Evolutionary conservation across 2,888 invertebrate genomes (phyloP).

Genomic region (Sinotaia quadrata): DNA sequence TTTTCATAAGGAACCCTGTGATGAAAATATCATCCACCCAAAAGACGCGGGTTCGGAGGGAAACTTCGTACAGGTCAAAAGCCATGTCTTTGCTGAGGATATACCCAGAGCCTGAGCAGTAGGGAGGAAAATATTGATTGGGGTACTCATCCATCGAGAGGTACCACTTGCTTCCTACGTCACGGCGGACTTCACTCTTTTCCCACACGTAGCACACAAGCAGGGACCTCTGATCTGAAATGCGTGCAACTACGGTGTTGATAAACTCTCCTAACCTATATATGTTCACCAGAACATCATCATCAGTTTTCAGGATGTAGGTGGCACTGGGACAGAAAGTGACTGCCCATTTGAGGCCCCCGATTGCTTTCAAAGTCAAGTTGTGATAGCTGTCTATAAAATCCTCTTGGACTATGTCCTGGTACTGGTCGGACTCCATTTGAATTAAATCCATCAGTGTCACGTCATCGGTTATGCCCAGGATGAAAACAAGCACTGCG

Average conservation of each 20-base stretch:
- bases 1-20: slow-evolving; percentile 81
- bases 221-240: slow-evolving; percentile 42
- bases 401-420: slow-evolving; percentile 70
- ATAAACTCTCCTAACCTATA: slow-evolving; percentile 69
- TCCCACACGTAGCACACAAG: slow-evolving; percentile 71
- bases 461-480: slow-evolving; percentile 56
- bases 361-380: slow-evolving; percentile 73
- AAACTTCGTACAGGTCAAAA: slow-evolving; percentile 76
- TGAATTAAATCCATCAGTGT: slow-evolving; percentile 53
- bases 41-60: slow-evolving; percentile 81
- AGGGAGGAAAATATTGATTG: slow-evolving; percentile 71
- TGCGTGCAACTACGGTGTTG: slow-evolving; percentile 34
- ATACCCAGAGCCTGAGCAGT: slow-evolving; percentile 73
- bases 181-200: slow-evolving; percentile 71
- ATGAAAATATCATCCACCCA: slow-evolving; percentile 94
- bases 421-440: slow-evolving; percentile 63
- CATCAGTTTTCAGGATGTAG: slow-evolving; percentile 73
- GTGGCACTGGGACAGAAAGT: slow-evolving; percentile 66
- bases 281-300: slow-evolving; percentile 74
- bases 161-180: slow-evolving; percentile 72
- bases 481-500: slow-evolving; percentile 65
- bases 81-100: slow-evolving; percentile 80
- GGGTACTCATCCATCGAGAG: slow-evolving; percentile 70
- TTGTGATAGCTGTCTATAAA: slow-evolving; percentile 73
- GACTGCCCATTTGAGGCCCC: slow-evolving; percentile 72